Evolutionary conservation across 1,140 invertebrate species (phyloP), one percentile per base, ranked within the genome.

Genomic region (Psilanteris sp.): DNA sequence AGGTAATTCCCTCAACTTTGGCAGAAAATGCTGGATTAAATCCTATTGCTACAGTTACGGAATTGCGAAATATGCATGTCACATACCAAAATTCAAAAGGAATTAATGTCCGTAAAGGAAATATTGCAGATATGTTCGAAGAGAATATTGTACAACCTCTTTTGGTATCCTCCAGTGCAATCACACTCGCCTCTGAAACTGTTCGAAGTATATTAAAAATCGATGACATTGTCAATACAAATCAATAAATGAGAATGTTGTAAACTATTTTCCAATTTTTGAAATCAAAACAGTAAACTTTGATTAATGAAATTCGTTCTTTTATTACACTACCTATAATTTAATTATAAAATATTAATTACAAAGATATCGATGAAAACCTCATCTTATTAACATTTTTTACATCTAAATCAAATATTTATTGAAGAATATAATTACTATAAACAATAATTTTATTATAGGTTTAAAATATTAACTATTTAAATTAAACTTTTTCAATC

Each of bases 11-110:
- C 1, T 98, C 94, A 41, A 99, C 98, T 2, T 89, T 99, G 46
- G 97, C 98, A 8, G 98, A 99, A 89, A 99, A 99, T 88, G 98
- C 98, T 14, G 98, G 98, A n/a, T 90, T 99, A 1, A 99, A 98
- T 89, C 95, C 98, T 0, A 99, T 99, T 84, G 91, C 95, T 36
- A 99, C 98, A 0, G 98, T 99, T 0, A 99, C 98, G 0, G 97
- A 99, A 87, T 90, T 99, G 44, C 92, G 98, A 50, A 98, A 97
- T 83, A 91, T 95, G 81, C 98, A 99, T 89, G 96, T 96, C 0
- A 90, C 93, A 61, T 94, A 94, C 15, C 92, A 96, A 83, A 91
- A 90, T 36, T 93, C 91, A 43, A 93, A 96, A 32, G 98, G 98
- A 54, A 98, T 99, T 41, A 99, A 99, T 90, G 97, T 99, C 34